Evolutionary conservation across 2,888 invertebrate species (phyloP).

Genomic region (Tetragonisca angustula): DNA sequence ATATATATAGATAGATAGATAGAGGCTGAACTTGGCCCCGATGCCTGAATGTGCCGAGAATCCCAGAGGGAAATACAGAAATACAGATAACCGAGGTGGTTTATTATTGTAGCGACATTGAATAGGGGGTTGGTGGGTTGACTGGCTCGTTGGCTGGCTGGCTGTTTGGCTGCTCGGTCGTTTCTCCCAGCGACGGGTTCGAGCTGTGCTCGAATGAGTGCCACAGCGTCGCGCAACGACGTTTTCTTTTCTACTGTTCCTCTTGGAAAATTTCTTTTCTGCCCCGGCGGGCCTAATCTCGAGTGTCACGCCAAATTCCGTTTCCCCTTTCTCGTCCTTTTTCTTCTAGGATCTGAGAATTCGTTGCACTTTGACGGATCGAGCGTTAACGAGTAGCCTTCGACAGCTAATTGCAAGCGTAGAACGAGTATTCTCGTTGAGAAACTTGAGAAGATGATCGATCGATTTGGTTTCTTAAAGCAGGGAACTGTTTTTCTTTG

Average conservation of each 20-base stretch:
- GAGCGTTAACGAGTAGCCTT: too few species aligned
- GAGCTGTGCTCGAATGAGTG: conserved; percentile 46
- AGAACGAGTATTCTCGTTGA: not conserved
- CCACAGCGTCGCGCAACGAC: conserved; percentile 6
- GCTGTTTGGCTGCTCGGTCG: conserved; percentile 54
- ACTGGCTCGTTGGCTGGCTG: conserved; percentile 57
- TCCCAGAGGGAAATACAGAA: conserved; percentile 83
- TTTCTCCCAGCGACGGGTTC: conserved; percentile 61
- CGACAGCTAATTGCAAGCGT: not conserved
- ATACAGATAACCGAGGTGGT: conserved; percentile 82
- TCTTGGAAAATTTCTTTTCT: not conserved
- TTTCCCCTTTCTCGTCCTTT: too few species aligned
- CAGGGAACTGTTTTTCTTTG: not conserved
- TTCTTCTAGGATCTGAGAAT: not conserved
- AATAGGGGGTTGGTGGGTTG: conserved; percentile 78
- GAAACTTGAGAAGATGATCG: too few species aligned
- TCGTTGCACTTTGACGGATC: not conserved
- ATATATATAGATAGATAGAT: conserved; percentile 59
- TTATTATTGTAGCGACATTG: conserved; percentile 82
- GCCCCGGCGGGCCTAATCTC: too few species aligned
- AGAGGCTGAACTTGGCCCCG: conserved; percentile 83
- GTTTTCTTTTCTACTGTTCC: not conserved
- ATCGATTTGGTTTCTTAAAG: not conserved
- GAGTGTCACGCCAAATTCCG: too few species aligned
- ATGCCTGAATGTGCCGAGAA: conserved; percentile 81